Evolutionary conservation across 1,140 invertebrate species (phyloP), one percentile per base, ranked within the genome.

Genomic region (Chionoecetes opilio): DNA sequence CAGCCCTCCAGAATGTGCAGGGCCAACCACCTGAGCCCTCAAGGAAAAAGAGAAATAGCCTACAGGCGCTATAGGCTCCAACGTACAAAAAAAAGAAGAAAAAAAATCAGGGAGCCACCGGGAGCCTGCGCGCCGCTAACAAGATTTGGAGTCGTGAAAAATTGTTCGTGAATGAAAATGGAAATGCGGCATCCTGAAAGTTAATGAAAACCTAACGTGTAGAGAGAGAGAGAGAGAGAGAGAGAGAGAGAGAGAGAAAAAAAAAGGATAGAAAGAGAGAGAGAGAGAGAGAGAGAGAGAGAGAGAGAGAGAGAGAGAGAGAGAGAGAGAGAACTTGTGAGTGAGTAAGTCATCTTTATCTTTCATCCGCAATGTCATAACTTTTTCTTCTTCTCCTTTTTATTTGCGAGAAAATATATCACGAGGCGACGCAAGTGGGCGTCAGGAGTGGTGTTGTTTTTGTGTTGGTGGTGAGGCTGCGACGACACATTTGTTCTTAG

Each of bases 291-390:
- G 63, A 75, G 63, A 75, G 63, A 75, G 63, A 75, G 63, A 75
- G 63, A 75, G 63, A 75, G 63, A 75, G 63, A 75, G 63, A 75
- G 63, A 75, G 63, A 75, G 63, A n/a, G n/a, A n/a, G n/a, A n/a
- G n/a, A n/a, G n/a, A n/a, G n/a, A n/a, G n/a, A n/a, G n/a, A n/a
- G n/a, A n/a, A n/a, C n/a, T n/a, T n/a, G n/a, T n/a, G n/a, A n/a
- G n/a, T n/a, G n/a, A n/a, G n/a, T n/a, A n/a, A n/a, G n/a, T 21
- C 63, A 2, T 75, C 21, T 75, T 75, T 2, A n/a, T 75, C n/a
- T 21, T 26, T 2, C 63, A 21, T 75, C n/a, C n/a, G n/a, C n/a
- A 1, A 0, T n/a, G 26, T 75, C 21, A 5, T 75, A n/a, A 75
- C 8, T n/a, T 75, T 75, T n/a, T n/a, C 0, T 75, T 75, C n/a